phyloP scores from a whole-genome alignment of 2,888 invertebrate species.

The Callinectes sapidus region DNA sequence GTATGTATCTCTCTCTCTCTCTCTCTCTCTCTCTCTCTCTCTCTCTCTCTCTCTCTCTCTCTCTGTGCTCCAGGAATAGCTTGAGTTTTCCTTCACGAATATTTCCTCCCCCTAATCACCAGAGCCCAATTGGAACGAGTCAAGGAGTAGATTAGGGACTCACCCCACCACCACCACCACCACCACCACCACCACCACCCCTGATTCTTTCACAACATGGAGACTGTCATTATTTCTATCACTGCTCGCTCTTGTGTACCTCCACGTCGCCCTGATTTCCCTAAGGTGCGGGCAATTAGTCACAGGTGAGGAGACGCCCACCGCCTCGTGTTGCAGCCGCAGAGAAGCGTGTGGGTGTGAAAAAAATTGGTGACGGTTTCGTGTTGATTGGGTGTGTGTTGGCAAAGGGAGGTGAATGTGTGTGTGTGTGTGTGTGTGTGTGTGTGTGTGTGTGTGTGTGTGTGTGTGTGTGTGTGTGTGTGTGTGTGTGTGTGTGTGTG shows the following conservation, averaged over 20 bases:
- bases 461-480: no score
- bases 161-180: background rate
- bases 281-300: background rate
- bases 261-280: background rate
- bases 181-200: background rate
- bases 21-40: no score
- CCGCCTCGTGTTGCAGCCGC: background rate
- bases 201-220: background rate
- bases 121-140: background rate
- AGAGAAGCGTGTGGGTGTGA: background rate
- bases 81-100: background rate
- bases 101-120: background rate
- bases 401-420: background rate
- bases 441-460: no score
- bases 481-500: no score
- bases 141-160: background rate
- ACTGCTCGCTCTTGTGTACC: background rate
- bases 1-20: no score
- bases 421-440: no score
- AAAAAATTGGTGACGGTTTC: background rate
- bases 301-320: constrained; percentile 4
- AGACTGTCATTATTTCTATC: background rate
- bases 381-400: background rate
- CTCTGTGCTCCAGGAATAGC: background rate
- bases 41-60: no score